A percentile compares a stretch with the other conserved stretches of the same genome.
Conservation (phyloP, 2,113 vertebrate genomes). For the Brachypodius melanocephalos region DNA sequence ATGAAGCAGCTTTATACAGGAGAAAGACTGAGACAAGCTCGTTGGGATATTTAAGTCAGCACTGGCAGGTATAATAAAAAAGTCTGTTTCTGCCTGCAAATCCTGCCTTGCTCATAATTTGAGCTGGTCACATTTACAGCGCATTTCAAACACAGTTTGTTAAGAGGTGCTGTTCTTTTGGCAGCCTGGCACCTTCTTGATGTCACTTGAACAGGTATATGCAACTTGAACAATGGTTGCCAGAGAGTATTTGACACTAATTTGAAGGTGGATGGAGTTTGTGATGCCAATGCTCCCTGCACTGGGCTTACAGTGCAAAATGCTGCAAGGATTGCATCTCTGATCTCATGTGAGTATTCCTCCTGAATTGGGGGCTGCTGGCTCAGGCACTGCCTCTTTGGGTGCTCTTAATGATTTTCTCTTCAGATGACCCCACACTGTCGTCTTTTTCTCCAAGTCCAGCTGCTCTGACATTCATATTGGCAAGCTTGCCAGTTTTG, state of each 20-base stretch:
- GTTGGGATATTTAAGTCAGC: not conserved
- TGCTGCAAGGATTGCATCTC: not conserved
- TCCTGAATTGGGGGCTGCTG: not conserved
- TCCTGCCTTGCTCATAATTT: not conserved
- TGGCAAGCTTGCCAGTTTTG: slow-evolving; percentile 43
- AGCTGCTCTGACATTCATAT: not conserved
- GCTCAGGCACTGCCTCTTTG: not conserved
- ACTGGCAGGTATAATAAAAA: not conserved
- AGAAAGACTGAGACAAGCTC: not conserved
- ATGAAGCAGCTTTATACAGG: not conserved
- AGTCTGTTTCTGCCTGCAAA: not conserved
- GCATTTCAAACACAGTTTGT: not conserved
- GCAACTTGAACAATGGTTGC: not conserved
- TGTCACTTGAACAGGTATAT: not conserved
- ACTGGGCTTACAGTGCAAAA: not conserved
- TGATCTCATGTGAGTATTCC: not conserved
- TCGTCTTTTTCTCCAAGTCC: not conserved
- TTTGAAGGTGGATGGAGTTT: not conserved
- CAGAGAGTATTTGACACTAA: not conserved
- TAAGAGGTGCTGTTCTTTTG: not conserved
- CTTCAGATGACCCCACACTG: not conserved
- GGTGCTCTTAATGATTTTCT: not conserved
- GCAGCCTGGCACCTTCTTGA: not conserved
- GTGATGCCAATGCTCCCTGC: not conserved
- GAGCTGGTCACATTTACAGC: not conserved